A percentile compares a stretch with the other conserved stretches of the same genome.
phyloP scores from a whole-genome alignment of 2,888 invertebrate genomes.

The Sphaeridia pumilis region DNA sequence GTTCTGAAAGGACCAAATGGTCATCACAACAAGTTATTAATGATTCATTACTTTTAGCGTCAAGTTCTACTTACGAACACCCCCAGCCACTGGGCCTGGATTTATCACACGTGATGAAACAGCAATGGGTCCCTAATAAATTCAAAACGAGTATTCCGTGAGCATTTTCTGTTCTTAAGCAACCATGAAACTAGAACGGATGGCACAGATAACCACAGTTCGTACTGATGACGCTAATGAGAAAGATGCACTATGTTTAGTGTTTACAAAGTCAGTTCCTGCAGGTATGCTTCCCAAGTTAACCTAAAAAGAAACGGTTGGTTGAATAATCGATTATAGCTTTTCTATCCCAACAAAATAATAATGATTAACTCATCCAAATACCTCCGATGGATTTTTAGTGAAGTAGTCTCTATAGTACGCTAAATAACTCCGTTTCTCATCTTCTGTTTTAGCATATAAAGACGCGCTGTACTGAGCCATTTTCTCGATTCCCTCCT shows the following conservation, averaged over 20 bases:
- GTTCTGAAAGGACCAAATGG: no score
- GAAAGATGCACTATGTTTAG: background rate
- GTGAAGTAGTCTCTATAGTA: conserved; percentile 64
- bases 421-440: conserved; percentile 57
- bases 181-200: conserved; percentile 33
- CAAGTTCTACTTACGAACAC: background rate
- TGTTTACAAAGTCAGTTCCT: background rate
- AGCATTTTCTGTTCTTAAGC: conserved; percentile 28
- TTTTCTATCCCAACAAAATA: background rate
- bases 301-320: background rate
- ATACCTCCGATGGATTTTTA: conserved; percentile 38
- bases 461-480: conserved; percentile 64
- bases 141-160: conserved; percentile 34
- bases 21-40: no score
- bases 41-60: background rate
- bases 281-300: background rate
- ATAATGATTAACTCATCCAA: no score
- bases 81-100: background rate
- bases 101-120: conserved; percentile 11
- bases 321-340: background rate
- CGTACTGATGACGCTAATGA: conserved; percentile 33
- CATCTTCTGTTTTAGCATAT: conserved; percentile 58
- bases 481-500: conserved; percentile 57
- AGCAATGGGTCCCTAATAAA: conserved; percentile 31
- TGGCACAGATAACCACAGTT: conserved; percentile 35